Conservation (phyloP, 2,888 invertebrate genomes). For the Nymphalis polychloros region DNA sequence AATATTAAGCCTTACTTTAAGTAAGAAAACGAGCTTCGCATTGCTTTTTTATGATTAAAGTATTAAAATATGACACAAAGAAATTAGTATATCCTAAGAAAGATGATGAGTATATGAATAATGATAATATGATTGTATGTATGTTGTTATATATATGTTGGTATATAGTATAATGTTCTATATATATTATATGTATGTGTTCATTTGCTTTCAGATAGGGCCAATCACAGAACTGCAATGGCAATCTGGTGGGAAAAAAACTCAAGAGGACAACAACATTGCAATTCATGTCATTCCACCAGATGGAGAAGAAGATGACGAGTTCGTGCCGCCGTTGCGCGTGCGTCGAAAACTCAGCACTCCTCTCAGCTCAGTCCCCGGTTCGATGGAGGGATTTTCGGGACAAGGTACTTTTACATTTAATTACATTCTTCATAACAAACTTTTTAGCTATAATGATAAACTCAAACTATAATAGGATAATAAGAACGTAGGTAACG, state of each 20-base stretch:
- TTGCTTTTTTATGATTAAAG: background rate
- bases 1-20: background rate
- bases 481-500: no score
- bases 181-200: no score
- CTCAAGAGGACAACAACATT: slow-evolving; percentile 61
- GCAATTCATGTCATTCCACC: slow-evolving; percentile 76
- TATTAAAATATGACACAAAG: no score
- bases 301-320: slow-evolving; percentile 69
- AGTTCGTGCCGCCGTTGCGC: slow-evolving; percentile 62
- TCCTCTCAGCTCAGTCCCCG: slow-evolving; percentile 63
- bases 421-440: no score
- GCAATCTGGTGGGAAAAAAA: slow-evolving; percentile 55
- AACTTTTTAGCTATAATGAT: no score
- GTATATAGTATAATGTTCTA: no score
- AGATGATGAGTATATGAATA: background rate
- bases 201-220: slow-evolving; percentile 64
- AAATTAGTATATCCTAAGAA: background rate
- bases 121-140: background rate
- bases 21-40: background rate
- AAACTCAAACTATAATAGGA: no score
- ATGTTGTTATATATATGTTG: no score
- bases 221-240: slow-evolving; percentile 66
- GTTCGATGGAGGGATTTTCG: slow-evolving; percentile 54
- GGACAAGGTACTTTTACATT: slow-evolving; percentile 46
- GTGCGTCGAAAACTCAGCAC: slow-evolving; percentile 71